These are phyloP conservation scores for Acanthopagrus latus DNA, from an alignment of 2,797 vertebrate species.

Conservation along the genomic window DNA sequence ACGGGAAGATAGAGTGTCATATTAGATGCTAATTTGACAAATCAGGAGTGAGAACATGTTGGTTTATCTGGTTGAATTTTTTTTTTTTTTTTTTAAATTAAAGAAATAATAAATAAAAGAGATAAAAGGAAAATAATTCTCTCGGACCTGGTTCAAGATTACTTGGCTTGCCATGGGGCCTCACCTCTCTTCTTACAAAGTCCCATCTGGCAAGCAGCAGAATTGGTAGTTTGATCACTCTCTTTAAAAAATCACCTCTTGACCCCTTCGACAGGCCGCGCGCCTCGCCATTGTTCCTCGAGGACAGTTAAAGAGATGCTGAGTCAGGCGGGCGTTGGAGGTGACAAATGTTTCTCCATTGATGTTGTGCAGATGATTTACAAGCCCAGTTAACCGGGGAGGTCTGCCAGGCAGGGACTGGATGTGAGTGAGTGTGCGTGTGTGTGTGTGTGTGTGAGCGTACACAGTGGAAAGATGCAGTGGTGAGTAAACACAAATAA, in stretches of 20 bases:
- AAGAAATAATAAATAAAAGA: too few relatives aligned
- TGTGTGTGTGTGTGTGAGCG: constrained; percentile 23
- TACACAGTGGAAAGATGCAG: constrained; percentile 41
- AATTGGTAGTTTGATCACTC: constrained; percentile 64
- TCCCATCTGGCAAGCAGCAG: constrained; percentile 40
- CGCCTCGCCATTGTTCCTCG: constrained; percentile 42
- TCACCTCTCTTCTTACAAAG: constrained; percentile 29
- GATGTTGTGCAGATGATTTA: constrained; percentile 80
- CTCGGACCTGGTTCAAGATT: constrained; percentile 16
- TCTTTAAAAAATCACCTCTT: constrained; percentile 60
- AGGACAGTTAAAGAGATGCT: constrained; percentile 73
- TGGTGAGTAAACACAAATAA: constrained; percentile 53
- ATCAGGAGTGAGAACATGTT: background rate
- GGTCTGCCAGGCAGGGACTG: constrained; percentile 65
- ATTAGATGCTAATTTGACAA: too few relatives aligned
- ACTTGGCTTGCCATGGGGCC: background rate
- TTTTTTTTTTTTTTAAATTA: too few relatives aligned
- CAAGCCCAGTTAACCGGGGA: constrained; percentile 76
- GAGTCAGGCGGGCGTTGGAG: constrained; percentile 73
- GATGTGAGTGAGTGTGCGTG: constrained; percentile 23
- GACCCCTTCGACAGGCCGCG: constrained; percentile 45
- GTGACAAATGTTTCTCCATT: constrained; percentile 78
- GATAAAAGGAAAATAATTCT: background rate
- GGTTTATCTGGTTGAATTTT: background rate
- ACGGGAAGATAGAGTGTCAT: too few relatives aligned